phyloP scores from a whole-genome alignment of 2,797 vertebrate species.

The Scolopax bukidnonensis region DNA sequence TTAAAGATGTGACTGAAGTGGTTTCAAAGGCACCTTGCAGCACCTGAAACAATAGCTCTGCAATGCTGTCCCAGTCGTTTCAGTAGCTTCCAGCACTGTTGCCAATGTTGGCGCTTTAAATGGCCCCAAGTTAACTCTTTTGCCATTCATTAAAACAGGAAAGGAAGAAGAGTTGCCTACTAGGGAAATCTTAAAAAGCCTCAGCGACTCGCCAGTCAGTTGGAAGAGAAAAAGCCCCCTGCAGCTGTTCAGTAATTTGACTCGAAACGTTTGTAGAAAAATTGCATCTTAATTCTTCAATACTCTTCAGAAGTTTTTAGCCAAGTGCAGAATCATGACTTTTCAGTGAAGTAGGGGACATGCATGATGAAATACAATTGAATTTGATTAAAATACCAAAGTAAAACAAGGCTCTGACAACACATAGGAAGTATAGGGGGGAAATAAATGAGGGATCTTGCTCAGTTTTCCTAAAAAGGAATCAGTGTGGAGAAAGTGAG shows the following conservation, averaged over 20 bases:
- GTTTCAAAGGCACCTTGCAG: neutral
- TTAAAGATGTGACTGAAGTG: neutral
- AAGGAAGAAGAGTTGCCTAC: neutral
- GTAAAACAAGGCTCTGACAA: neutral
- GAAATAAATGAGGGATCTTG: neutral
- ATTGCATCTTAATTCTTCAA: neutral
- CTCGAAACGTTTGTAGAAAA: neutral
- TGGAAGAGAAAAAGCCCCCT: neutral
- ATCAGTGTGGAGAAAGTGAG: neutral
- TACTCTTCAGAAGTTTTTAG: neutral
- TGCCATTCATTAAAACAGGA: neutral
- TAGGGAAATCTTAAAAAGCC: neutral
- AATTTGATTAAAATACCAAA: slow-evolving; percentile 28
- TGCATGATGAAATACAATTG: neutral
- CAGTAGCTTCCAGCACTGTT: neutral
- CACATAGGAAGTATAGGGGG: neutral
- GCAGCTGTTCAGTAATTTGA: neutral
- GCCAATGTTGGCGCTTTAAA: neutral
- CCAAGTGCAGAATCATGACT: neutral
- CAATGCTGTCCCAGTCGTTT: neutral
- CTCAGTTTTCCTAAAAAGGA: slow-evolving; percentile 38
- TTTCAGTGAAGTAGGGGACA: neutral
- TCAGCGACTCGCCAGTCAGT: accelerated
- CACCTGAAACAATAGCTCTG: neutral
- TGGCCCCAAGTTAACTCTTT: neutral